phyloP scores from a whole-genome alignment of 2,797 vertebrate species.

The Sternarchorhynchus goeldii region DNA sequence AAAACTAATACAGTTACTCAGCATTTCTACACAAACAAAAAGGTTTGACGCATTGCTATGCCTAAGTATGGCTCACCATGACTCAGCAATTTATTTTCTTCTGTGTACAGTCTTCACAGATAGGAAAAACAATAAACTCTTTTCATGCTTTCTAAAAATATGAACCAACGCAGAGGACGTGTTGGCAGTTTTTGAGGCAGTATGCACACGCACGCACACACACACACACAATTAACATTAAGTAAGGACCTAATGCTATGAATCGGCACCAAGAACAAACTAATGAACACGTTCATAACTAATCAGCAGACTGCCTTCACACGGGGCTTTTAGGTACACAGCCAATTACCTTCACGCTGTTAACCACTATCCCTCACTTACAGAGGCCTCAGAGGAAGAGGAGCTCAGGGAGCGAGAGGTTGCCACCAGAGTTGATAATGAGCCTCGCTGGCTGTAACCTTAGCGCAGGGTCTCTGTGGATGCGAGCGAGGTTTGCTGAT shows the following conservation, averaged over 20 bases:
- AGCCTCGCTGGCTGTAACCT: constrained; percentile 18
- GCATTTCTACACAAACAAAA: constrained; percentile 24
- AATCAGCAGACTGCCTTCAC: constrained; percentile 31
- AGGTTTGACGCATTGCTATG: neutral
- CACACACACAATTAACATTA: neutral
- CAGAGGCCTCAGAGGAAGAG: constrained; percentile 16
- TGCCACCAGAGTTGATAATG: constrained; percentile 25
- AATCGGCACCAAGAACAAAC: constrained; percentile 12
- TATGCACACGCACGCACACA: no score
- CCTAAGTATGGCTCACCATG: neutral
- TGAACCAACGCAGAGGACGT: no score
- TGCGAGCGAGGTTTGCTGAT: neutral
- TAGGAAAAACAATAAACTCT: no score
- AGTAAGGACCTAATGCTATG: neutral
- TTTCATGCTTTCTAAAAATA: no score
- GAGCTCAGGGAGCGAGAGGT: neutral
- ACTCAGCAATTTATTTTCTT: neutral
- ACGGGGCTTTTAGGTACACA: constrained; percentile 13
- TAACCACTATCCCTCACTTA: constrained; percentile 18
- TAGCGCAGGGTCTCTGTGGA: neutral
- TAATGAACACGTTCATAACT: constrained; percentile 29
- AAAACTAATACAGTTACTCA: constrained; percentile 22
- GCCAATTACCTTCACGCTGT: constrained; percentile 32
- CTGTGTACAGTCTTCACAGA: no score
- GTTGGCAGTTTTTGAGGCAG: no score